Percentiles rank a stretch among this genome's conserved stretches.
Evolutionary conservation across 2,113 vertebrate genomes (phyloP).

Genomic region (Glaucidium brasilianum): DNA sequence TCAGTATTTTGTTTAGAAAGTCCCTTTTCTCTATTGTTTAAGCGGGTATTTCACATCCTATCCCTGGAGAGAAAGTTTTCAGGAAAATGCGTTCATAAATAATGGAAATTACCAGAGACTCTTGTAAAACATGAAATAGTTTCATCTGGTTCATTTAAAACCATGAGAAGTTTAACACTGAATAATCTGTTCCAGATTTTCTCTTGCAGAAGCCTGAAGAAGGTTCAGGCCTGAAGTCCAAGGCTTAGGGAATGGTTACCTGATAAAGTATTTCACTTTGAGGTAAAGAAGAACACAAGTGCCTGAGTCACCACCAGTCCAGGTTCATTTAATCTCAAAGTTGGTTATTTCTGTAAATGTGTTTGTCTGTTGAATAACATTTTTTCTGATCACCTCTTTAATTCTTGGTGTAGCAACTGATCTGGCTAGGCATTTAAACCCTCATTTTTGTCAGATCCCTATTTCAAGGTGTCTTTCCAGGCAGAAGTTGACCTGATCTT

Average conservation of each 20-base stretch:
- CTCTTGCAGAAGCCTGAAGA: background rate
- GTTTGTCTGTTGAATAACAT: background rate
- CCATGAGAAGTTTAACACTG: background rate
- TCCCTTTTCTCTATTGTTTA: constrained; percentile 55
- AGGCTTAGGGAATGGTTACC: background rate
- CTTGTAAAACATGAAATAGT: background rate
- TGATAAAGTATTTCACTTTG: background rate
- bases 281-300: background rate
- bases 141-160: background rate
- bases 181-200: background rate
- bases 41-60: constrained; percentile 41
- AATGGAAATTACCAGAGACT: constrained; percentile 49
- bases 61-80: constrained; percentile 45
- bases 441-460: background rate
- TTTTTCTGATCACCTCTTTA: background rate
- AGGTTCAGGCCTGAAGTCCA: background rate
- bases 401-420: background rate
- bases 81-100: constrained; percentile 45
- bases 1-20: constrained; percentile 55
- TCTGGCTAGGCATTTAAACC: background rate
- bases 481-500: background rate
- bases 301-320: background rate
- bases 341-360: background rate
- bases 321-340: background rate
- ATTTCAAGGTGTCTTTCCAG: background rate